Evolutionary conservation across 2,797 vertebrate species (phyloP), one percentile per base, ranked within the genome.

Genomic region (Pelodytes ibericus): DNA sequence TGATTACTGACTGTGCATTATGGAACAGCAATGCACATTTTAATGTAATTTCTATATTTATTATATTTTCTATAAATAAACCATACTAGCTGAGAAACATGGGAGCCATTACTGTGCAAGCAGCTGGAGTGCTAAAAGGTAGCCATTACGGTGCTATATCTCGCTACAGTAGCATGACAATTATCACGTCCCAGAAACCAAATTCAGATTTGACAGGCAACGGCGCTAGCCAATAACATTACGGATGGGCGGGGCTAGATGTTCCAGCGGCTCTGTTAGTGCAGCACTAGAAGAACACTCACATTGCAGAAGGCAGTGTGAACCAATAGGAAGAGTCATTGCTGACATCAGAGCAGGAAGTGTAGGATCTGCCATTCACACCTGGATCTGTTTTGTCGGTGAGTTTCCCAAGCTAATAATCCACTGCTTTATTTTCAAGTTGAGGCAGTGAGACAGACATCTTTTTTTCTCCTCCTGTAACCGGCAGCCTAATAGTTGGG

Each of bases 301-400:
- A 30, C 29, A n/a, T 63, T 39, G 60, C 30, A 36, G 15, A 13
- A n/a, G 16, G 20, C 29, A 9, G n/a, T 10, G 11, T 1, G 18
- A 39, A 36, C 60, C 60, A 63, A 63, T 63, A 22, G 29, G n/a
- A 15, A 33, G 18, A 10, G 18, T 33, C 4, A 4, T 63, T 63
- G 60, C 22, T 63, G 60, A 33, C 4, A 31, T n/a, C 60, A 39
- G 31, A 63, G 15, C 60, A 63, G 60, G 60, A 63, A 63, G 31
- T 39, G 18, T 22, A 39, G 7, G 30, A 15, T 22, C 7, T 36
- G 60, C 60, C 39, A 30, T 1, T 63, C 13, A 36, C 31, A 31
- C 10, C 60, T 58, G 26, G 24, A 16, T 58, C 24, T 16, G 2
- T 27, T 1, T 58, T 36, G 30, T 20, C 60, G 60, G 60, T 63